These are phyloP conservation scores for Eristalis intricaria DNA, from an alignment of 2,888 invertebrate genomes.

Conservation along the genomic window DNA sequence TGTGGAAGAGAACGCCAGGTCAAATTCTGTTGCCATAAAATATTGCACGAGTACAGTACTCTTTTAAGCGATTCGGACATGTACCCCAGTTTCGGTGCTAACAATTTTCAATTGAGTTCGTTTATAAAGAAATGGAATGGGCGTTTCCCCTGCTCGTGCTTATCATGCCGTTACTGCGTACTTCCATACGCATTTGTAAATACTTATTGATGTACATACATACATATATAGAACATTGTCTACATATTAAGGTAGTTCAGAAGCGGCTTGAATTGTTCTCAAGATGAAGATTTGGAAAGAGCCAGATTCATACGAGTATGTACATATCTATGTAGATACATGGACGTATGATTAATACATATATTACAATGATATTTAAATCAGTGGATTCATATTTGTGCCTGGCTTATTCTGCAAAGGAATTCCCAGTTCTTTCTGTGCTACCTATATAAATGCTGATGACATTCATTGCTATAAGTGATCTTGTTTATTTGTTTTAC, in stretches of 20 bases:
- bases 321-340: background rate
- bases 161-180: background rate
- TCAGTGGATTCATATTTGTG: too few species aligned
- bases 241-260: background rate
- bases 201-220: background rate
- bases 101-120: slow-evolving; percentile 68
- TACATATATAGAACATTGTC: background rate
- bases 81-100: slow-evolving; percentile 58
- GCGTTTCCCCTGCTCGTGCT: slow-evolving; percentile 49
- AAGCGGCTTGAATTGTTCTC: background rate
- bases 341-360: background rate
- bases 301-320: background rate
- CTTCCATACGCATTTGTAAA: background rate
- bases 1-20: slow-evolving; percentile 45
- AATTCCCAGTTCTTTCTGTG: too few species aligned
- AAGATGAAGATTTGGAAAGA: background rate
- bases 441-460: too few species aligned
- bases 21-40: slow-evolving; percentile 68
- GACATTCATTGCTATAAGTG: too few species aligned
- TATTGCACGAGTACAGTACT: slow-evolving; percentile 16
- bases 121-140: slow-evolving; percentile 43
- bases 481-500: too few species aligned
- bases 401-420: too few species aligned
- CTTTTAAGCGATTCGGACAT: slow-evolving; percentile 39
- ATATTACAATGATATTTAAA: background rate